Evolutionary conservation across 2,888 invertebrate species (phyloP).

Genomic region (Pelosia muscerda): DNA sequence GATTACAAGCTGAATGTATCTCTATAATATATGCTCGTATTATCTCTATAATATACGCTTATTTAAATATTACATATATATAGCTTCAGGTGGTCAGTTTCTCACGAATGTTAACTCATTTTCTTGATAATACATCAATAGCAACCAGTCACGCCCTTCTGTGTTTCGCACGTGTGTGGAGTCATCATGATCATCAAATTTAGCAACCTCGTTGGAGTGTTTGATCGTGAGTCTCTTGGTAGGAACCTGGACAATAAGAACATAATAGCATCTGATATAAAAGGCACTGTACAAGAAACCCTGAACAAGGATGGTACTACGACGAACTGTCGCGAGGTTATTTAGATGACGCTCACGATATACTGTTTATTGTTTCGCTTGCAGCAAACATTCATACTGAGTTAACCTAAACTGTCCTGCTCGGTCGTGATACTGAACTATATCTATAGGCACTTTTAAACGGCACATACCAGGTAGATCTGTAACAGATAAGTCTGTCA

Average conservation of each 20-base stretch:
- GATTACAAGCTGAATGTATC: slow-evolving; percentile 6
- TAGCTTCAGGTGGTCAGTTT: neutral
- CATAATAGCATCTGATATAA: neutral
- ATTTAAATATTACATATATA: slow-evolving; percentile 5
- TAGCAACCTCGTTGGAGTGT: neutral
- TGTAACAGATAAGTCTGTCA: neutral
- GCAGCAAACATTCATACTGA: too few species aligned
- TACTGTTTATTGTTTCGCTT: too few species aligned
- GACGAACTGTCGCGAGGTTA: neutral
- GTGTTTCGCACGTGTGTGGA: neutral
- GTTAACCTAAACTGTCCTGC: too few species aligned
- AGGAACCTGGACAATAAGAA: too few species aligned
- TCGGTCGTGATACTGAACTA: too few species aligned
- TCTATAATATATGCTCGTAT: slow-evolving; percentile 9
- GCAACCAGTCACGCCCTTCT: neutral
- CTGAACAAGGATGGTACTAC: neutral
- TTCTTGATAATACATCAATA: neutral
- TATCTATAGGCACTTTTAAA: too few species aligned
- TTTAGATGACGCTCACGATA: too few species aligned
- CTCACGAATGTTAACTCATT: neutral
- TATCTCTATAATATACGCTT: slow-evolving; percentile 5
- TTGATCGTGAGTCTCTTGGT: too few species aligned
- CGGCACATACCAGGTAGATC: neutral
- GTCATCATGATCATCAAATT: neutral
- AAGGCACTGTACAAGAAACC: neutral